Conservation (phyloP, 2,888 invertebrate species). For the Pedicia rivosa region DNA sequence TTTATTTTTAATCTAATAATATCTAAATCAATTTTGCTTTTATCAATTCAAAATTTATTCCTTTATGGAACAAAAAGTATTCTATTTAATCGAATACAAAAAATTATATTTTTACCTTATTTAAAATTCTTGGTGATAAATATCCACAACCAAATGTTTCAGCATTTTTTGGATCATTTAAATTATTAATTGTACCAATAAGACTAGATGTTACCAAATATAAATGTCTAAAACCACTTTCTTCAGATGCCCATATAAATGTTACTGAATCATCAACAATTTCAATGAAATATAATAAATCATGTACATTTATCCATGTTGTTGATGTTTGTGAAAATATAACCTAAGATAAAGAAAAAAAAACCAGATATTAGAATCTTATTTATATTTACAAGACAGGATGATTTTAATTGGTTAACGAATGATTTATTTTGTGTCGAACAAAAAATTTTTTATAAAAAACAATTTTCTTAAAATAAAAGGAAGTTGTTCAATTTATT, state of each 20-base stretch:
- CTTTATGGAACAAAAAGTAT: neutral
- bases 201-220: slow-evolving; percentile 58
- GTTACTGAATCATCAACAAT: slow-evolving; percentile 30
- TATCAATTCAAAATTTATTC: neutral
- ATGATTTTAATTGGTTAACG: too few relatives aligned
- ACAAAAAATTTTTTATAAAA: neutral
- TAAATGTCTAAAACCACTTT: slow-evolving; percentile 76
- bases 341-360: slow-evolving; percentile 18
- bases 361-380: too few relatives aligned
- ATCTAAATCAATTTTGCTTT: too few relatives aligned
- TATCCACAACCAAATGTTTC: slow-evolving; percentile 19
- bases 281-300: slow-evolving; percentile 68
- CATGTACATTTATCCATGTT: slow-evolving; percentile 92
- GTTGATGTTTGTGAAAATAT: slow-evolving; percentile 37
- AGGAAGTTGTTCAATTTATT: neutral
- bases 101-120: slow-evolving; percentile 31
- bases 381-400: too few relatives aligned
- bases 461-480: neutral
- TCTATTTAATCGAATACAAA: neutral
- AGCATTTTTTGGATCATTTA: slow-evolving; percentile 29
- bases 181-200: slow-evolving; percentile 36
- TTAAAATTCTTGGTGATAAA: slow-evolving; percentile 43
- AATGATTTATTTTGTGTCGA: too few relatives aligned
- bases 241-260: slow-evolving; percentile 89
- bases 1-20: too few relatives aligned